Evolutionary conservation across 23 tunicate species (phyloP), one percentile per base, ranked within the genome.

Genomic region (Halocynthia aurantium): DNA sequence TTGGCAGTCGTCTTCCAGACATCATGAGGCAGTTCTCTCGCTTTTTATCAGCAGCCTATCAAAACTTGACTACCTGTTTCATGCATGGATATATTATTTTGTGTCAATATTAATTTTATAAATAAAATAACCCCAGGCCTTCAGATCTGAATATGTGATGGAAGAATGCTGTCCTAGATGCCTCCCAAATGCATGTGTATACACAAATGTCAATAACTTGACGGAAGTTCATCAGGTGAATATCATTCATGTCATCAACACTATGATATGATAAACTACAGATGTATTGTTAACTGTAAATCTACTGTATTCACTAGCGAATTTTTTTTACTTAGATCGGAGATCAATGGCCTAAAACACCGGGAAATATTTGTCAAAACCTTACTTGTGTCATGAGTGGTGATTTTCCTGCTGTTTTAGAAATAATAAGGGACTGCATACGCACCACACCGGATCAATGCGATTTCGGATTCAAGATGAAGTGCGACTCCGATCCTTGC

Each of bases 161-260:
- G 51, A 52, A 13, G 49, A 52, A 19, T 83, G 87, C 66, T 83
- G 87, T 50, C 87, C 87, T 5, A 51, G 44, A 21, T 83, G 87
- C 53, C 66, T 77, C 13, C 75, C 22, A 10, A 53, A 65, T 19
- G 11, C 50, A 20, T 83, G 87, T 50, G 4, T 77, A 8, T n/a
- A 11, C 8, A 31, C 9, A 50, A 31, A 17, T 10, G 74, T 13
- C n/a, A 60, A 83, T 65, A 63, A 83, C 72, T 2, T 44, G 17
- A 19, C 72, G 11, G 22, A 11, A 31, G 22, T 67, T 11, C 72
- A 67, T 19, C 2, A 19, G 22, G 72, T 67, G 22, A 31, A 10
- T 12, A 53, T 68, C 52, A 6, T 19, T 57, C 10, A 22, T 17
- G 54, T 22, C 4, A 9, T 64, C 15, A 54, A 19, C 15, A 1